Evolutionary conservation across 1,140 invertebrate genomes (phyloP), one percentile per base, ranked within the genome.

Genomic region (Belonocnema kinseyi): DNA sequence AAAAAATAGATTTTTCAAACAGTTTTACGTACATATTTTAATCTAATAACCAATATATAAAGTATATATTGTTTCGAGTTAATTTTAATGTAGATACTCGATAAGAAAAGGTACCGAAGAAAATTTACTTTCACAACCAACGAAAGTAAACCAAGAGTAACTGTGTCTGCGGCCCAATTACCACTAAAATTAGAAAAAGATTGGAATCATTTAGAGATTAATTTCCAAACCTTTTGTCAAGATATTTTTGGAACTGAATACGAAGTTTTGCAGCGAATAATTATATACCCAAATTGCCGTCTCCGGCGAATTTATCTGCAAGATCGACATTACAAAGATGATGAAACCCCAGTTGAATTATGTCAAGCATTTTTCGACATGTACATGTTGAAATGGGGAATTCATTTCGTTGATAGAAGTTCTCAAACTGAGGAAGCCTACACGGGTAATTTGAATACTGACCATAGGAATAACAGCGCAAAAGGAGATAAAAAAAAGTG

Each of bases 311-410:
- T 89, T 66, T 89, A 89, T 50, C 86, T 87, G 33, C 80, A 85
- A 54, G 85, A 89, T 66, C 85, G 77, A 13, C 85, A 87, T 73
- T 89, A 89, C 8, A 71, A 78, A 0, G 73, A 88, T 1, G 21
- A 78, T 52, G 86, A 88, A 21, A 80, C 87, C 53, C 81, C 83
- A 0, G 33, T 81, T 0, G 74, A 78, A 26, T 75, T 88, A 3
- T 88, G 80, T 21, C 79, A 85, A 61, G 80, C 81, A 6, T 89
- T 89, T 71, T 78, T 89, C 10, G 81, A 88, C 7, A 61, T 58
- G 13, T 89, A 89, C 33, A 86, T 89, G 87, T 46, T 80, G 0
- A 89, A 89, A 50, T 89, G 88, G 87, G 88, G 88, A 50, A 85
- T 81, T 1, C 72, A 58, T 5, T 51, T n/a, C 4, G 52, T 82